A percentile compares a stretch with the other conserved stretches of the same genome.
These are phyloP conservation scores for Percina caprodes DNA, from an alignment of 2,113 vertebrate species.

Conservation along the genomic window DNA sequence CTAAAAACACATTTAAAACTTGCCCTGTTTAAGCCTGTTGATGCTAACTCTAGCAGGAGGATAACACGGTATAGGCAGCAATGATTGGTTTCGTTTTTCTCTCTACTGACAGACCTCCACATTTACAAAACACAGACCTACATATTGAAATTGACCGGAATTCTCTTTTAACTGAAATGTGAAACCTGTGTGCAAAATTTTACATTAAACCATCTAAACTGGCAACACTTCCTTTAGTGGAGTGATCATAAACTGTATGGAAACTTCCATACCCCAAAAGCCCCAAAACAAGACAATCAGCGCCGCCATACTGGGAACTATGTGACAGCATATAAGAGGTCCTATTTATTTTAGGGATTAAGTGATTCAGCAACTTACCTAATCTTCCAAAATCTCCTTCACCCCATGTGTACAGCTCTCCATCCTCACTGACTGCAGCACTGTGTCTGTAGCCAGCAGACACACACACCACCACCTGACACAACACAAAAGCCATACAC, in stretches of 20 bases:
- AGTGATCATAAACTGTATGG: not conserved
- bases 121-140: no score
- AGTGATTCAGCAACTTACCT: constrained; percentile 59
- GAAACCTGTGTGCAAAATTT: not conserved
- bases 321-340: not conserved
- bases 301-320: not conserved
- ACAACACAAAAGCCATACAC: not conserved
- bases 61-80: no score
- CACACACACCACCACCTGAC: constrained; percentile 87
- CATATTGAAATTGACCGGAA: no score
- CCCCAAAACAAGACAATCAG: not conserved
- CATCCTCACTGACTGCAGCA: constrained; percentile 86
- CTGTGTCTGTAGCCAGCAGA: constrained; percentile 89
- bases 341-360: not conserved
- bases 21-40: no score
- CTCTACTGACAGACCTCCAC: no score
- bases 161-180: not conserved
- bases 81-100: no score
- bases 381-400: constrained; percentile 88
- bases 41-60: no score
- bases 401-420: constrained; percentile 88
- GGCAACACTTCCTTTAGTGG: not conserved
- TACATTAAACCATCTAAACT: not conserved
- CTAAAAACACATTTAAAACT: no score
- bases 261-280: not conserved